phyloP scores from a whole-genome alignment of 2,797 vertebrate species.

The Heterohyrax brucei region DNA sequence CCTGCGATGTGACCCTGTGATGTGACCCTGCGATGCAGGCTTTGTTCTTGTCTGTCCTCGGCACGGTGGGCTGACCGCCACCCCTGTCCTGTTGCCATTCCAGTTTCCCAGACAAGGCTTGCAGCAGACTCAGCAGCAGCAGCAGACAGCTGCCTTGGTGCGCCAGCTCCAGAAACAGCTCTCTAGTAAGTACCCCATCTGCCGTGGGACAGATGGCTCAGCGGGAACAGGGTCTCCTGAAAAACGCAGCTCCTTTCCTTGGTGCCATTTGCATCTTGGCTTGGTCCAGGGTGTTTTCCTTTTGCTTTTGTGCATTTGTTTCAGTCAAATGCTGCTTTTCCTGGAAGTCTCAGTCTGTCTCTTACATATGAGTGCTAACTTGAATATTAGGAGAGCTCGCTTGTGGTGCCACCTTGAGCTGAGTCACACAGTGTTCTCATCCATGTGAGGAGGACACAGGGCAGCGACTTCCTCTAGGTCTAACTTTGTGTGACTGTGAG shows the following conservation, averaged over 20 bases:
- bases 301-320: not conserved
- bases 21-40: not conserved
- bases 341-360: not conserved
- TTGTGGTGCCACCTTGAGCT: not conserved
- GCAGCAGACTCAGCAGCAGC: constrained; percentile 92
- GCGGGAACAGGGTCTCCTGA: not conserved
- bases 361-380: not conserved
- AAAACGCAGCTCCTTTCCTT: not conserved
- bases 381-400: not conserved
- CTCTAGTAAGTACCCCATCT: constrained; percentile 88
- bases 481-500: not conserved
- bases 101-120: constrained; percentile 91
- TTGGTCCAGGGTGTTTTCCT: not conserved
- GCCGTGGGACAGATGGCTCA: rapidly evolving
- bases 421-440: not conserved
- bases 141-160: constrained; percentile 90
- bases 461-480: not conserved
- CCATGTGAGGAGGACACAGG: not conserved
- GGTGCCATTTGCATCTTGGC: not conserved
- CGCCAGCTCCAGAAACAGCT: constrained; percentile 92
- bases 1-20: not conserved
- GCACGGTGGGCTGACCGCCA: not conserved
- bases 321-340: not conserved
- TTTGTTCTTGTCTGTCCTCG: not conserved
- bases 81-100: not conserved